Base-by-base conservation (phyloP, 2,888 invertebrate genomes). In the Furcula furcula region DNA sequence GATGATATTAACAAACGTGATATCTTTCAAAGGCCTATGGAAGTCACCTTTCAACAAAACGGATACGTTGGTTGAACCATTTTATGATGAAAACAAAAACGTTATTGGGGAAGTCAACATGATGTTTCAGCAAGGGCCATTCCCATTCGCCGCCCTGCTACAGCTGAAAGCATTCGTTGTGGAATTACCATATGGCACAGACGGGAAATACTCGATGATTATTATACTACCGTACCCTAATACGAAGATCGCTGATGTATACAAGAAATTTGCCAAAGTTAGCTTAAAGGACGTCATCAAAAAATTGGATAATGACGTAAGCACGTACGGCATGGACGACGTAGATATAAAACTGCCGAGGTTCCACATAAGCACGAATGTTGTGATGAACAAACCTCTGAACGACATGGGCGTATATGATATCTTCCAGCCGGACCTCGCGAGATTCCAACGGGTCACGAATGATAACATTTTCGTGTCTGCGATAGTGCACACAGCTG, bases 11-110 rank as follows among this genome's bases (percentile, higher is more conserved):
- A 90, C 93, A 0, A 93, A 94, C 36, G 91, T 93, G 0, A 88
- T 94, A 29, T 93, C 90, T 40, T 94, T 94, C 69, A 93, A 93
- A 76, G 94, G 94, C 4, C 77, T 91, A 7, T 95, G 94, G 94
- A 77, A 87, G 35, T 76, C 74, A 0, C 93, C 93, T 0, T 94
- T 94, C 55, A 92, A 94, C 55, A 64, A 55, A 30, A 69, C 90
- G 0, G 85, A 88, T 1, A 94, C 94, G 0, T 65, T 55, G 1
- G 39, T 65, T 1, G 91, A 91, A 45, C 72, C 86, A 0, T 94
- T 94, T 59, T 91, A 87, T 51, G 86, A 92, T 53, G 93, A 93
- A 44, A 69, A 87, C 12, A 90, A 86, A 25, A 61, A 70, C 4
- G 61, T 76, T n/a, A 60, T 89, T 7, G 91, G 91, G 0, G 71